Conservation (phyloP, 2,888 invertebrate genomes). For the Hypomecis atomaria region DNA sequence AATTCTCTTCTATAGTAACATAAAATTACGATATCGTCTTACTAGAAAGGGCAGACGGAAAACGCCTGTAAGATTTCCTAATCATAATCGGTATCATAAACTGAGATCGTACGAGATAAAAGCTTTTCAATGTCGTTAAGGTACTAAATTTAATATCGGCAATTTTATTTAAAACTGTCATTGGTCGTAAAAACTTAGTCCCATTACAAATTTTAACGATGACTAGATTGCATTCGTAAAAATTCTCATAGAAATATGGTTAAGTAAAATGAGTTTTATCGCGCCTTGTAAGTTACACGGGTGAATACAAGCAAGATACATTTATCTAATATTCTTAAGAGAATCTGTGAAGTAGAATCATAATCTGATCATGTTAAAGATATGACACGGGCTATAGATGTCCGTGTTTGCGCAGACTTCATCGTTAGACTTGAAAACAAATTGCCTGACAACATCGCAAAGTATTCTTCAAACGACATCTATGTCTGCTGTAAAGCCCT, state of each 20-base stretch:
- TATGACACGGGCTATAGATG: conserved; percentile 22
- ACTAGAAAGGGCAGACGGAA: conserved; percentile 24
- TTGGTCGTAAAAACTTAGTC: conserved; percentile 41
- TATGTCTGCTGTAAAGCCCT: conserved; percentile 24
- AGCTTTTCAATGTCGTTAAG: conserved; percentile 36
- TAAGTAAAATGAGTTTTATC: conserved; percentile 9
- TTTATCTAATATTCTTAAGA: conserved; percentile 12
- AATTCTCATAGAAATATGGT: conserved; percentile 22
- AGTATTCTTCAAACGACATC: conserved; percentile 32
- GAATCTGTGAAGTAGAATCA: conserved; percentile 5
- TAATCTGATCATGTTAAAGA: conserved; percentile 18
- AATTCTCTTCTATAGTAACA: conserved; percentile 35
- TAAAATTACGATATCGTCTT: conserved; percentile 28
- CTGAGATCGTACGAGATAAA: conserved; percentile 38
- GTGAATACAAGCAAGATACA: conserved; percentile 4
- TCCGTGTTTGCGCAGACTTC: conserved; percentile 21
- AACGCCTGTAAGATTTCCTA: conserved; percentile 29
- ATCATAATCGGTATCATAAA: conserved; percentile 37
- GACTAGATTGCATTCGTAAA: conserved; percentile 34
- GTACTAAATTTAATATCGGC: conserved; percentile 38
- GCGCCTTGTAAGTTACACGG: not conserved
- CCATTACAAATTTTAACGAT: conserved; percentile 39
- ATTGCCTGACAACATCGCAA: conserved; percentile 29
- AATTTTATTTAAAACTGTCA: conserved; percentile 37
- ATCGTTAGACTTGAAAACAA: conserved; percentile 30